Percentiles rank a stretch among this genome's conserved stretches.
phyloP scores from a whole-genome alignment of 2,797 vertebrate genomes.

The Sorex maritimensis region DNA sequence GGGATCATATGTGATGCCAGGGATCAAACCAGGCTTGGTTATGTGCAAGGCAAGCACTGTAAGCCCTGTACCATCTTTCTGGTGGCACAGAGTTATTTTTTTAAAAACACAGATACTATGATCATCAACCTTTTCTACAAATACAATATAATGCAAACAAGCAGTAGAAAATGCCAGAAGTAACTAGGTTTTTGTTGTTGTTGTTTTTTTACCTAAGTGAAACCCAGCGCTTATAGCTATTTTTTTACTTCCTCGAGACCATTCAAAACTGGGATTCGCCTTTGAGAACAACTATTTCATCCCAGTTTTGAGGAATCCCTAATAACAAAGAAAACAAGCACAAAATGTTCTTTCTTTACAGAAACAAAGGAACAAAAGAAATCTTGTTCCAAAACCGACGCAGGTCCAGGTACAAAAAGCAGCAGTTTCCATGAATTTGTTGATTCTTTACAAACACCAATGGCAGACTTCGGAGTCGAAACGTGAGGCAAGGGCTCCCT shows the following conservation, averaged over 20 bases:
- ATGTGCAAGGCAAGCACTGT: too few species aligned
- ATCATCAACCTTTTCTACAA: background rate
- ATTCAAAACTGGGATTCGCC: background rate
- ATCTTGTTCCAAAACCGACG: constrained; percentile 9
- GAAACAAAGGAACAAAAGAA: constrained; percentile 35
- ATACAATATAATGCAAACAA: constrained; percentile 1
- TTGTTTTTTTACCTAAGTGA: constrained; percentile 27
- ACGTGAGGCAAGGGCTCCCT: constrained; percentile 75
- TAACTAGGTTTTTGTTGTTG: background rate
- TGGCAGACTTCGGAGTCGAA: background rate
- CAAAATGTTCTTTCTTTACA: constrained; percentile 6
- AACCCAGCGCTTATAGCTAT: background rate
- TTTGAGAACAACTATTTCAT: background rate
- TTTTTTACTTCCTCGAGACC: constrained; percentile 23
- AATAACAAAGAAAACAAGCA: constrained; percentile 23
- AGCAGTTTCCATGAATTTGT: background rate
- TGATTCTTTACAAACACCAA: background rate
- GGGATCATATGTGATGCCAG: too few species aligned
- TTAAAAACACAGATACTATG: background rate
- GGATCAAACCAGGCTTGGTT: too few species aligned
- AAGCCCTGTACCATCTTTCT: too few species aligned
- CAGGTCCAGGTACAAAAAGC: constrained; percentile 2
- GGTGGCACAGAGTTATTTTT: background rate
- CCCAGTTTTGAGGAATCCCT: constrained; percentile 53
- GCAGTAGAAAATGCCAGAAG: background rate